A percentile compares a stretch with the other conserved stretches of the same genome.
phyloP scores from a whole-genome alignment of 1,140 invertebrate species.

The Pseudachorutes palmiensis region DNA sequence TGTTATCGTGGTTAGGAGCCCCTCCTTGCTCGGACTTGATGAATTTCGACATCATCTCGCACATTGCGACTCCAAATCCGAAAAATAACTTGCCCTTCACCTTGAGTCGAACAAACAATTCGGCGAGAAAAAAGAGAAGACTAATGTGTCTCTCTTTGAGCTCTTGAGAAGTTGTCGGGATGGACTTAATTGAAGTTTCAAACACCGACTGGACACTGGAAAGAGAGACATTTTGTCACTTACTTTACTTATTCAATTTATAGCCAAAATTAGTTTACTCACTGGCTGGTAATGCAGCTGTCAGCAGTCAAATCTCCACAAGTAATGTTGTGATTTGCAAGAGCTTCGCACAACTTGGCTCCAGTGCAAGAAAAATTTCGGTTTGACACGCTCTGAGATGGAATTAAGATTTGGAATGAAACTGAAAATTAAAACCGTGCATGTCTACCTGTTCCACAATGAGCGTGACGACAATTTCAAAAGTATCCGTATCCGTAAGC shows the following conservation, averaged over 20 bases:
- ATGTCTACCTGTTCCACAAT: slow-evolving; percentile 28
- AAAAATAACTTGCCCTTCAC: not conserved
- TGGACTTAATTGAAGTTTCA: not conserved
- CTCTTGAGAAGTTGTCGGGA: not conserved
- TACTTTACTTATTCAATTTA: not conserved
- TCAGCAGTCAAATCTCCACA: not conserved
- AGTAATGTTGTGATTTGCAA: slow-evolving; percentile 20
- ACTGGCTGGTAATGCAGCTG: not conserved
- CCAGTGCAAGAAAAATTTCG: slow-evolving; percentile 33
- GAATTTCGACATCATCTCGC: not conserved
- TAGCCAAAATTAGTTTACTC: not conserved
- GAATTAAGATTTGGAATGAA: not conserved
- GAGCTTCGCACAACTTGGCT: slow-evolving; percentile 25
- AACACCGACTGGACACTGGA: not conserved
- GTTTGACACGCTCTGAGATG: slow-evolving; percentile 27
- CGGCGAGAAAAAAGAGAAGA: not conserved
- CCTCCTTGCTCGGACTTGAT: not conserved
- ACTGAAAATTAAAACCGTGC: not conserved
- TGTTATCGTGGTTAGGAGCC: not conserved
- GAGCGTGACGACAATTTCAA: slow-evolving; percentile 31
- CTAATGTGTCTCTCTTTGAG: not conserved
- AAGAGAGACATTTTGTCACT: not conserved
- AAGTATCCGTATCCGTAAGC: slow-evolving; percentile 26
- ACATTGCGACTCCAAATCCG: not conserved
- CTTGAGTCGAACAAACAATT: not conserved